Evolutionary conservation across 1,140 invertebrate species (phyloP).

Genomic region (Sminthurides bifidus): DNA sequence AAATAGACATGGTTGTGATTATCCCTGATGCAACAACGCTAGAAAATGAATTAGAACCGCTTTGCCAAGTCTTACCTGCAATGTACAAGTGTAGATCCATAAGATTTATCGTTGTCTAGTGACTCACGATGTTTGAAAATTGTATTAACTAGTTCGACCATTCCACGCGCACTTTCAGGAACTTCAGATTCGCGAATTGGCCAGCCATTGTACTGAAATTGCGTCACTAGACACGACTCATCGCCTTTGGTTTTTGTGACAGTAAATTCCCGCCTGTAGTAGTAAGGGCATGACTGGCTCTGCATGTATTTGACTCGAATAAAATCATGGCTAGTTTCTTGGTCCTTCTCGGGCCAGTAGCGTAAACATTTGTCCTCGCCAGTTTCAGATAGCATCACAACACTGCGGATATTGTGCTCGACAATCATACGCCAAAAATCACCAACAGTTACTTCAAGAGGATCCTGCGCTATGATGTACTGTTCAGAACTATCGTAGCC

Average conservation of each 20-base stretch:
- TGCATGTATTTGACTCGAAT: constrained; percentile 73
- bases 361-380: constrained; percentile 65
- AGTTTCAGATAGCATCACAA: constrained; percentile 90
- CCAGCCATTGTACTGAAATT: constrained; percentile 82
- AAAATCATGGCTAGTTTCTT: constrained; percentile 66
- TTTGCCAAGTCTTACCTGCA: constrained; percentile 63
- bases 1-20: constrained; percentile 18
- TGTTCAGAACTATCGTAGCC: constrained; percentile 84
- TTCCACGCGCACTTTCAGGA: constrained; percentile 67
- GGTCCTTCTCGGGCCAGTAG: constrained; percentile 76
- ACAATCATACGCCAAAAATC: constrained; percentile 97
- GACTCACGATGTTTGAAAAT: constrained; percentile 44
- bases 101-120: constrained; percentile 33
- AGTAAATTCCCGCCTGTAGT: constrained; percentile 66
- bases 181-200: constrained; percentile 73
- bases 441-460: constrained; percentile 68
- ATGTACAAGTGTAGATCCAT: constrained; percentile 60
- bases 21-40: too few species aligned
- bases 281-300: constrained; percentile 75
- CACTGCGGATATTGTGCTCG: constrained; percentile 77
- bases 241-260: constrained; percentile 57
- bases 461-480: constrained; percentile 93
- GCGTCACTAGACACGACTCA: constrained; percentile 47
- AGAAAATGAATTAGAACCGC: too few species aligned
- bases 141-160: constrained; percentile 65